phyloP scores from a whole-genome alignment of 2,113 vertebrate species.

The Cyanocitta stelleri region DNA sequence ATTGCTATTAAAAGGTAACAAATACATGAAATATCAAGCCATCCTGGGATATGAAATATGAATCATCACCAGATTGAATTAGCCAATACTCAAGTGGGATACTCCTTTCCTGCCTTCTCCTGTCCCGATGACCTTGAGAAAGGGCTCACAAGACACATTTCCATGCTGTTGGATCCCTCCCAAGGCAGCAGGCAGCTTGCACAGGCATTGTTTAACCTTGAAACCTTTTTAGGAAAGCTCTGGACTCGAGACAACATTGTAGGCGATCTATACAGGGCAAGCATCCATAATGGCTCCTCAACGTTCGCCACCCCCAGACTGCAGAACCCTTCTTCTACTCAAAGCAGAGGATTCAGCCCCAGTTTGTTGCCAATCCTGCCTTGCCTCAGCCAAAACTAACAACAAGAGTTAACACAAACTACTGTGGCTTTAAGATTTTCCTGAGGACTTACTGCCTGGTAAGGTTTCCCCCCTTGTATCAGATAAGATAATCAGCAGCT shows the following conservation, averaged over 20 bases:
- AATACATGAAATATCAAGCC: neutral
- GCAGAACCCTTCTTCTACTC: neutral
- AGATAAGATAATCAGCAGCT: neutral
- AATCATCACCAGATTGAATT: slow-evolving; percentile 17
- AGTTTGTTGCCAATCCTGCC: neutral
- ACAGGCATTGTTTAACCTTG: slow-evolving; percentile 1
- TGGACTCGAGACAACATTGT: neutral
- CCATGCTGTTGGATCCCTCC: neutral
- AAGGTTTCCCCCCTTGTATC: neutral
- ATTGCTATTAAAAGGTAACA: slow-evolving; percentile 23
- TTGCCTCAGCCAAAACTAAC: neutral
- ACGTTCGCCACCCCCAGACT: neutral
- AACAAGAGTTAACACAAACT: neutral
- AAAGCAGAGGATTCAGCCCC: neutral
- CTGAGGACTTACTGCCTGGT: neutral
- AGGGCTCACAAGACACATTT: neutral
- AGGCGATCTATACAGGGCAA: neutral
- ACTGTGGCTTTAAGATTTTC: neutral
- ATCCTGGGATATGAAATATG: neutral
- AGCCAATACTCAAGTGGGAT: neutral
- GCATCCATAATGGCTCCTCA: neutral
- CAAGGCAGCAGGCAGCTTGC: neutral
- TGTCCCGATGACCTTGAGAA: neutral
- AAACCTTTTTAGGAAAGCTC: slow-evolving; percentile 32
- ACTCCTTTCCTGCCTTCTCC: slow-evolving; percentile 46